Base-by-base conservation (phyloP, 2,113 vertebrate genomes). In the Saccopteryx bilineata region DNA sequence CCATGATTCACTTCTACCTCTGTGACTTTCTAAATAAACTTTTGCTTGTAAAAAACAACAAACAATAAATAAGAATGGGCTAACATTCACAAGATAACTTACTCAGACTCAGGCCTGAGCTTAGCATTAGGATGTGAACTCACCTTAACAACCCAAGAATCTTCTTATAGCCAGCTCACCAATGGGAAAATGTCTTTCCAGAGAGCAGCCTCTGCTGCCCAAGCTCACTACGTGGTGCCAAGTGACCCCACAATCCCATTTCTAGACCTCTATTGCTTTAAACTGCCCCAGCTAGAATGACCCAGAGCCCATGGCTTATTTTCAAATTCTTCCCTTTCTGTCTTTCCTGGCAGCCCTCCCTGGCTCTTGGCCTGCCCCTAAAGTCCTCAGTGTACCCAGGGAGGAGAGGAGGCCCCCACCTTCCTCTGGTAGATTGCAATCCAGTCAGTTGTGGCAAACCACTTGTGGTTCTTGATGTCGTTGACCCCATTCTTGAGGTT, bases 361-460 rank as follows among this genome's bases (percentile, higher is more conserved):
- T 33, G 46, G 28, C 66, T 65, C 54, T 2, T 28, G 60, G 33
- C 46, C 46, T 54, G 33, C 52, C 33, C 56, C 61, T 12, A 5
- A 56, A 58, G 23, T 60, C 56, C 19, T 65, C 33, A 17, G 71
- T 7, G 7, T 23, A 52, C 31, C 7, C 4, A 0, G 65, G 31
- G 15, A 26, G 6, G 48, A 17, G 26, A 9, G 4, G 31, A 13
- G 13, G 19, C 19, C 7, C 97, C 66, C 86, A 98, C 97, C 97
- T 99, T 99, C 95, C 99, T 99, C 98, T 99, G 99, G 98, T 99
- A 99, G 97, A 99, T 99, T 97, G 99, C 98, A 3, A 99, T 99
- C 99, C 99, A 99, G 98, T 99, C 99, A 2, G 99, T 99, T 33
- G 99, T 99, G 68, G 99, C 98, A 96, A 99, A 99, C 99, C 99